Conservation (phyloP, 2,888 invertebrate species). For the Zygogramma bicolorata region DNA sequence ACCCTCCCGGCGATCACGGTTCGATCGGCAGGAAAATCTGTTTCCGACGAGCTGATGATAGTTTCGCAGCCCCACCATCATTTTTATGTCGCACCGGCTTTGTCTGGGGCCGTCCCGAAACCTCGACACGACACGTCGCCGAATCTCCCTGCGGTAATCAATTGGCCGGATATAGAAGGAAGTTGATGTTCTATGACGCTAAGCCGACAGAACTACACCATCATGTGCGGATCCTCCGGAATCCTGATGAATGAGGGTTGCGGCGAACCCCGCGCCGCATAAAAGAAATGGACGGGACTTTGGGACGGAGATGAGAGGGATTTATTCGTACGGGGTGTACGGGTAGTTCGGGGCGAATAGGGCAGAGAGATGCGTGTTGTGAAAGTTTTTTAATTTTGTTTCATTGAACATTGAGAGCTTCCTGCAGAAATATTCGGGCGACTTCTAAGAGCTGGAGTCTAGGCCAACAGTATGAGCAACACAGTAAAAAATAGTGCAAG, state of each 20-base stretch:
- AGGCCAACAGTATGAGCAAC: too few relatives aligned
- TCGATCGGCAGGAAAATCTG: background rate
- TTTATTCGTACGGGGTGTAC: background rate
- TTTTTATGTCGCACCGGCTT: background rate
- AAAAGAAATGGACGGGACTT: too few relatives aligned
- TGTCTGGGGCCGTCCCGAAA: background rate
- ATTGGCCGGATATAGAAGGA: conserved; percentile 14
- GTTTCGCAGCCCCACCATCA: background rate
- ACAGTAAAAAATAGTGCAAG: too few relatives aligned
- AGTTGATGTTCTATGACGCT: conserved; percentile 17
- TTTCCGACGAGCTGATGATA: too few relatives aligned
- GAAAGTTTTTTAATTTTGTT: too few relatives aligned
- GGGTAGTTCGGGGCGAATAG: background rate
- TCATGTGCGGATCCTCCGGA: conserved; percentile 12
- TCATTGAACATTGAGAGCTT: too few relatives aligned
- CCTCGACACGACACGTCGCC: conserved; percentile 12
- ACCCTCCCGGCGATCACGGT: too few relatives aligned
- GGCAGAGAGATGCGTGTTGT: background rate
- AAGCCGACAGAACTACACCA: conserved; percentile 20
- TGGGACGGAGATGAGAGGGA: background rate
- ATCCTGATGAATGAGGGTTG: conserved; percentile 17
- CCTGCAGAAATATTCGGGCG: too few relatives aligned
- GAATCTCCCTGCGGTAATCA: conserved; percentile 16
- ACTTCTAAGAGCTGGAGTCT: too few relatives aligned
- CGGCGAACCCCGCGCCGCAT: background rate